phyloP scores from a whole-genome alignment of 2,888 invertebrate species.

The Amphipyra berbera region DNA sequence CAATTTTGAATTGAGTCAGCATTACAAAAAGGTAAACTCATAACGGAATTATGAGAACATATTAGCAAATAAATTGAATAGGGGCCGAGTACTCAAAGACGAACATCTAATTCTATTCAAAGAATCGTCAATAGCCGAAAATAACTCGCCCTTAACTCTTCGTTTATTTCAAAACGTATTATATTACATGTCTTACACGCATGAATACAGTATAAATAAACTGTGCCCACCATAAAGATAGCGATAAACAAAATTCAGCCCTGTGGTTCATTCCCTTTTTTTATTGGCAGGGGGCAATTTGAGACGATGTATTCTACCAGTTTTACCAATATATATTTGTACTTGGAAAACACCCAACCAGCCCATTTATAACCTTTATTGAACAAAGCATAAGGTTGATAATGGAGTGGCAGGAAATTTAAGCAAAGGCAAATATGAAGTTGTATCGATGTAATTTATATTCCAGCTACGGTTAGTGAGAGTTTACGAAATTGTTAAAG shows the following conservation, averaged over 20 bases:
- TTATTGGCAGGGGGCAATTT: slow-evolving; percentile 88
- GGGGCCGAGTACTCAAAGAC: slow-evolving; percentile 4
- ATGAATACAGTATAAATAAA: slow-evolving; percentile 86
- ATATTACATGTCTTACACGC: slow-evolving; percentile 84
- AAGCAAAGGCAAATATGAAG: slow-evolving; percentile 51
- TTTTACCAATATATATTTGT: slow-evolving; percentile 65
- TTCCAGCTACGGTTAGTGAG: slow-evolving; percentile 86
- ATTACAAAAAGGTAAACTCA: not conserved
- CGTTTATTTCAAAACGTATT: slow-evolving; percentile 81
- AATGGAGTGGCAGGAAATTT: slow-evolving; percentile 45
- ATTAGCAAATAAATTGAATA: slow-evolving; percentile 12
- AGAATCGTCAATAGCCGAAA: slow-evolving; percentile 58
- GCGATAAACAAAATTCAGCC: slow-evolving; percentile 88
- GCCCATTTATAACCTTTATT: slow-evolving; percentile 49
- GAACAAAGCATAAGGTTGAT: slow-evolving; percentile 49
- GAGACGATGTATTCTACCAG: slow-evolving; percentile 86
- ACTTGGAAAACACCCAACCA: slow-evolving; percentile 34
- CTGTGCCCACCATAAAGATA: slow-evolving; percentile 87
- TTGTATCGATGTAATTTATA: slow-evolving; percentile 84
- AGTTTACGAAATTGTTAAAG: slow-evolving; percentile 89
- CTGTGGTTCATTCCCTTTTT: slow-evolving; percentile 85
- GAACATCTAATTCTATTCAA: slow-evolving; percentile 41
- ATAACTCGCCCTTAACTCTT: slow-evolving; percentile 76
- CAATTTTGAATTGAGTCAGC: slow-evolving; percentile 14
- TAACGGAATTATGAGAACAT: slow-evolving; percentile 11